Evolutionary conservation across 2,888 invertebrate genomes (phyloP), one percentile per base, ranked within the genome.

Genomic region (Drosophila heteroneura): DNA sequence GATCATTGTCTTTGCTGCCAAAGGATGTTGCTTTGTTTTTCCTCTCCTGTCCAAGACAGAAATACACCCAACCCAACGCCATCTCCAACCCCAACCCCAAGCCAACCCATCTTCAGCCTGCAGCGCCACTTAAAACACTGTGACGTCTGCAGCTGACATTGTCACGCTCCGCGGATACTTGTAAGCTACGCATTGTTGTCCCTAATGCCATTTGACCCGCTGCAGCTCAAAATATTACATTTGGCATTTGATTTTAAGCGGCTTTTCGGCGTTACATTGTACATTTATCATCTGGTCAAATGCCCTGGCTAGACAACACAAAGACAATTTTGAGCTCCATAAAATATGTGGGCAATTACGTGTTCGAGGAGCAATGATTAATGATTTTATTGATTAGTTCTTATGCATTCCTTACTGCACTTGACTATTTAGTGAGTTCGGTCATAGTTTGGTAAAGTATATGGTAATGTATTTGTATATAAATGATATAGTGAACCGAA

Each of bases 1-100:
- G 68, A 79, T 69, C 80, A 79, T 79, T 79, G 80, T 79, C 75
- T 75, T 41, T 67, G 19, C 26, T 56, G 49, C 54, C 65, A 60
- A 58, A 71, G 68, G 65, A 75, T 79, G 79, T 79, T 61, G 76
- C 68, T 68, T 66, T 75, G 66, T 60, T 70, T 49, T 65, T 67
- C 63, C 52, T 66, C 44, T 41, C 44, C 49, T 63, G 59, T 57
- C 79, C 70, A 74, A 69, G 56, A 44, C 53, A 61, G 26, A 35
- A 41, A n/a, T 30, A 57, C 30, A 26, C 5, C 19, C 22, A 37
- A 53, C 22, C 7, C 33, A 10, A 10, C 5, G 9, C 33, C 16
- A 37, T 22, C 16, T 5, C 35, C 12, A 33, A 12, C 4, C 9
- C 33, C 14, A 26, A 22, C 1, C 5, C 30, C n/a, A 22, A 5